phyloP scores from a whole-genome alignment of 2,888 invertebrate species.

The Sympetrum striolatum region DNA sequence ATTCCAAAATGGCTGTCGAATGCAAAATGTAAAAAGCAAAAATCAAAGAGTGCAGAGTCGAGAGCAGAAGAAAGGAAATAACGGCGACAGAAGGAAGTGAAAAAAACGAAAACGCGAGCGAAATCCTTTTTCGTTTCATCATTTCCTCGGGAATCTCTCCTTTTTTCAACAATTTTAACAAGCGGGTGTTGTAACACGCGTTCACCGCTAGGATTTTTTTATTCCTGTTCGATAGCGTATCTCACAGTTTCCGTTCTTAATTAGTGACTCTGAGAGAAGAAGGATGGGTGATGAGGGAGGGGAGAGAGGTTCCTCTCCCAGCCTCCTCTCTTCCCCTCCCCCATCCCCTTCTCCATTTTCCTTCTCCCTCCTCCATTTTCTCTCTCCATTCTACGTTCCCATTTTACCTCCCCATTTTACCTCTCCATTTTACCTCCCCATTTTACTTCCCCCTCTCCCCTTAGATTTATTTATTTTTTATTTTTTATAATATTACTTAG shows the following conservation, averaged over 20 bases:
- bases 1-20: neutral
- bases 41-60: neutral
- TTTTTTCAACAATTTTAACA: neutral
- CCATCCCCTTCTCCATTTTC: neutral
- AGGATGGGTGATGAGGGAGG: neutral
- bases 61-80: neutral
- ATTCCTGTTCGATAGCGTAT: slow-evolving; percentile 15
- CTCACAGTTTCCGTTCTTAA: slow-evolving; percentile 31
- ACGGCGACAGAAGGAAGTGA: neutral
- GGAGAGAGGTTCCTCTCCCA: neutral
- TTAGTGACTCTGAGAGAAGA: neutral
- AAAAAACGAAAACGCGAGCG: neutral
- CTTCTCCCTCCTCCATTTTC: neutral
- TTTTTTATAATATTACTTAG: no score
- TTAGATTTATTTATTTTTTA: no score
- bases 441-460: no score
- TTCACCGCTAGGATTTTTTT: neutral
- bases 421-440: neutral
- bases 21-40: neutral
- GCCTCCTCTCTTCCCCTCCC: neutral
- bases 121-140: neutral
- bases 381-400: neutral
- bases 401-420: neutral
- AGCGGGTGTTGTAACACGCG: neutral
- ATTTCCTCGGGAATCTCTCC: neutral